A percentile compares a stretch with the other conserved stretches of the same genome.
Evolutionary conservation across 1,140 invertebrate species (phyloP).

Genomic region (Atta texana): DNA sequence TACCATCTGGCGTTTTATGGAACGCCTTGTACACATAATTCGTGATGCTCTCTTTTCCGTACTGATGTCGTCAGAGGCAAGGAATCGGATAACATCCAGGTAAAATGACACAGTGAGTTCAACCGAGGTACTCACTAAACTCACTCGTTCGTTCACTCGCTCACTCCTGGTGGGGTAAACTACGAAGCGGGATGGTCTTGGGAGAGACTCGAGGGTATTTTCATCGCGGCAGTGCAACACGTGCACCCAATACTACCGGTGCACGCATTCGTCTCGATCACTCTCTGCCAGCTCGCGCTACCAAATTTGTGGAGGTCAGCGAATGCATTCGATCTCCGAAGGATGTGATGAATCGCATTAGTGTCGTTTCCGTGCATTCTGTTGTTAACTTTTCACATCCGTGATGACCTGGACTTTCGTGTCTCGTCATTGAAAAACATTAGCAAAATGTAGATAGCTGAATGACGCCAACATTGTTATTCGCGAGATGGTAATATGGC

Average conservation of each 20-base stretch:
- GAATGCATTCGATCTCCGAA: background rate
- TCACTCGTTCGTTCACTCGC: constrained; percentile 29
- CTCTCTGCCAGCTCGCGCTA: background rate
- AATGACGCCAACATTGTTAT: constrained; percentile 55
- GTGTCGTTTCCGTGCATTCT: background rate
- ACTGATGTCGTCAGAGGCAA: constrained; percentile 18
- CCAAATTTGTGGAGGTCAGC: constrained; percentile 21
- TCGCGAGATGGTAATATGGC: constrained; percentile 83
- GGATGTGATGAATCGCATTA: constrained; percentile 19
- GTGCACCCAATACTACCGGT: constrained; percentile 76
- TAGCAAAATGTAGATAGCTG: constrained; percentile 4
- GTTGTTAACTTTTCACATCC: background rate
- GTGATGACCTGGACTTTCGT: background rate
- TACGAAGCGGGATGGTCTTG: constrained; percentile 74
- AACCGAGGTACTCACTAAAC: constrained; percentile 24
- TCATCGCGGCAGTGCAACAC: constrained; percentile 83
- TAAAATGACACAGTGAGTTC: constrained; percentile 59
- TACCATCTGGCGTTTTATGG: constrained; percentile 16
- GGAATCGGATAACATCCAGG: constrained; percentile 44
- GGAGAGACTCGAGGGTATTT: constrained; percentile 81
- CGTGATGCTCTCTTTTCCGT: constrained; percentile 40
- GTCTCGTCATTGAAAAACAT: background rate
- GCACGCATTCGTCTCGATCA: constrained; percentile 68
- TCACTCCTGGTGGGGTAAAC: constrained; percentile 76
- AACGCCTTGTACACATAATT: constrained; percentile 51